Base-by-base conservation (phyloP, 2,888 invertebrate species). In the Aporophyla lueneburgensis region DNA sequence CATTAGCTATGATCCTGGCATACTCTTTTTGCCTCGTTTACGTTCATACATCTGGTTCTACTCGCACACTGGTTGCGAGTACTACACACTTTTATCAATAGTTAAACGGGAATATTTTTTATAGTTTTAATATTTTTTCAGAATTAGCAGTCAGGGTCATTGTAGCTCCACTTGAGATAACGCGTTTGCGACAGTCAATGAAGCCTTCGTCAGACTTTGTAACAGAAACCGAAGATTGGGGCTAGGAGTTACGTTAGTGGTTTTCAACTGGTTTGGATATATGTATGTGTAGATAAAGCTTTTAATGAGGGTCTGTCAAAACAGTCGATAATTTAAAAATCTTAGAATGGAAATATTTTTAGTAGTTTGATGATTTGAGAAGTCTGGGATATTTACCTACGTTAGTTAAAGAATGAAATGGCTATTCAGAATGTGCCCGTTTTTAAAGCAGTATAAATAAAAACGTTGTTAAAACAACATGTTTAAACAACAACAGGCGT, bases 131-230 rank as follows among this genome's bases (percentile, higher is more conserved):
- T 43, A 9, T 1, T 9, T 43, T 43, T 43, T 43, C 1, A 43
- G 43, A 43, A 43, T 33, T 33, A 33, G 10, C 43, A 43, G 10
- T 93, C 94, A 94, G 90, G 93, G 94, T 89, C 91, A 87, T 69
- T 71, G 82, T 84, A 76, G 12, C 72, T 21, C 79, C 89, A 87
- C 90, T 91, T 77, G 85, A 93, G 91, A 91, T 91, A 92, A 90
- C 86, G 86, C 84, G 83, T 80, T 81, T 75, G 85, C 81, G 87
- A 87, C 83, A 89, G 9, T 43, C 92, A 93, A 93, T 92, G 92
- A 93, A 92, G 88, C 76, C 79, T 75, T 46, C 62, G 66, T 62
- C 27, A 89, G 89, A 89, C 83, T 83, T 66, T 81, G 74, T 84
- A 76, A 86, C 84, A 77, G 84, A 73, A 78, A 76, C 76, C 80